These are phyloP conservation scores for Ellobius talpinus DNA, from an alignment of 2,113 vertebrate species.

Conservation along the genomic window DNA sequence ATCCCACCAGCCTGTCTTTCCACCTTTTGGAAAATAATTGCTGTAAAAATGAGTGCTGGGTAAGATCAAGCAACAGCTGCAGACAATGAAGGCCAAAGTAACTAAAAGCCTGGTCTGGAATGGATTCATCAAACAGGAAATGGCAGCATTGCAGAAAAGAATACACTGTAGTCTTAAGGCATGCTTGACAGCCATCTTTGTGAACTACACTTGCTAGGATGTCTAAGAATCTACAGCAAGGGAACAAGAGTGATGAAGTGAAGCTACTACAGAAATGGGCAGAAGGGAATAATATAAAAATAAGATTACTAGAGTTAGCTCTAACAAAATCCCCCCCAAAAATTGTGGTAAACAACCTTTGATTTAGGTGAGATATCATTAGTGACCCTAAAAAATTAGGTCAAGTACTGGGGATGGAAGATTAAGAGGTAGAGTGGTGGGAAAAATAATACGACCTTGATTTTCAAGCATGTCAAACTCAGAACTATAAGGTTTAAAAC, in stretches of 20 bases:
- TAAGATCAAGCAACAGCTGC: not conserved
- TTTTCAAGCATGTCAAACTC: conserved; percentile 30
- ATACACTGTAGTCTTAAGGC: not conserved
- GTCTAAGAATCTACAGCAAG: not conserved
- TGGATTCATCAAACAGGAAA: conserved; percentile 29
- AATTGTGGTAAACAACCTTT: conserved; percentile 6
- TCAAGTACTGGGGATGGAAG: not conserved
- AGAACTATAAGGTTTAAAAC: not conserved
- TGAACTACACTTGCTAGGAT: not conserved
- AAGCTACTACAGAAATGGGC: not conserved
- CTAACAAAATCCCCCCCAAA: not conserved
- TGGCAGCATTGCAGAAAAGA: not conserved
- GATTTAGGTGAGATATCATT: not conserved
- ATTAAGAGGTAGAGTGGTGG: not conserved
- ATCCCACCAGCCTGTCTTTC: not conserved
- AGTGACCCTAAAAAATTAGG: conserved; percentile 1
- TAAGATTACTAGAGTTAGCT: not conserved
- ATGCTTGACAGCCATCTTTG: not conserved
- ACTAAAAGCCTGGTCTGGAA: not conserved
- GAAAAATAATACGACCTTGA: not conserved
- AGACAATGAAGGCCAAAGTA: conserved; percentile 18
- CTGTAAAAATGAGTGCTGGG: not conserved
- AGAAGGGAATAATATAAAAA: not conserved
- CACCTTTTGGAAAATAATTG: not conserved
- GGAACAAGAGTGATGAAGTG: not conserved